phyloP scores from a whole-genome alignment of 2,797 vertebrate genomes.

The Prionace glauca region DNA sequence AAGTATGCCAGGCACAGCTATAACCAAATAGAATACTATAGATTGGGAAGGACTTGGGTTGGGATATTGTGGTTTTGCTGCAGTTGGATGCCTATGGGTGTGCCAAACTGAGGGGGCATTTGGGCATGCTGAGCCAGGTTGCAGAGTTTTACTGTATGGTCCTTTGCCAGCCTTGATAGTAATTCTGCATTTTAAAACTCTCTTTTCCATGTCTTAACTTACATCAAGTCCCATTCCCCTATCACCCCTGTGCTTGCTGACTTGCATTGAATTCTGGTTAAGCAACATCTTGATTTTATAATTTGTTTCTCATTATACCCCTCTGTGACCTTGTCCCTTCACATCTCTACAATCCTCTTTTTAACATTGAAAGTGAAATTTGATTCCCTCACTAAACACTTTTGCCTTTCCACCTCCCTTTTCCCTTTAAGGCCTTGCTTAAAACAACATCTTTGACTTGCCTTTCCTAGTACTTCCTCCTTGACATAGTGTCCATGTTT shows the following conservation, averaged over 20 bases:
- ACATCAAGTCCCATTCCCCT: not conserved
- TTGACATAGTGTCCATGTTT: not conserved
- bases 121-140: not conserved
- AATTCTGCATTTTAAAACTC: not conserved
- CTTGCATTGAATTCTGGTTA: not conserved
- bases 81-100: not conserved
- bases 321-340: not conserved
- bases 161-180: not conserved
- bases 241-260: not conserved
- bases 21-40: not conserved
- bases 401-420: not conserved
- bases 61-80: not conserved
- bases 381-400: not conserved
- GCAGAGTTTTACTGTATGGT: not conserved
- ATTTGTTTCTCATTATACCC: not conserved
- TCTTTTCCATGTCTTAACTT: not conserved
- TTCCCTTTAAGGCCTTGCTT: slow-evolving; percentile 5
- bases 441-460: not conserved
- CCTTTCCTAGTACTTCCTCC: not conserved
- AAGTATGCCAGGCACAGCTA: not conserved
- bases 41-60: not conserved
- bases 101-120: not conserved
- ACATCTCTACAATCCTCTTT: not conserved
- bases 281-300: not conserved
- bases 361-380: no score